These are phyloP conservation scores for Etheostoma perlongum DNA, from an alignment of 2,797 vertebrate genomes.

Conservation along the genomic window DNA sequence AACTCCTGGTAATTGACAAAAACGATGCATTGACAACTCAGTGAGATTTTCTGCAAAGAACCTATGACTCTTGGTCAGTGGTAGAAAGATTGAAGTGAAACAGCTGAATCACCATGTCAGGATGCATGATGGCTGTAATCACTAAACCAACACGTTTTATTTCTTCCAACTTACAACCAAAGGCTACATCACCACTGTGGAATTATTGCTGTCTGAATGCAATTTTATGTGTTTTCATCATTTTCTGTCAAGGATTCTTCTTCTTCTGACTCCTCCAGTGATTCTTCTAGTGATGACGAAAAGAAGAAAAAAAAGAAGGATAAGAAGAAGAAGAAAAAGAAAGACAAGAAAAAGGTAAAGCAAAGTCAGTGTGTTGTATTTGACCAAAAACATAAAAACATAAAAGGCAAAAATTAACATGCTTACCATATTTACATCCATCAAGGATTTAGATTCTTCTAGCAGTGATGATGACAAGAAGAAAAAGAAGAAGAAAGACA, in stretches of 20 bases:
- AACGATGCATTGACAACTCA: neutral
- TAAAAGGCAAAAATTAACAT: neutral
- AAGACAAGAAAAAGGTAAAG: conserved; percentile 63
- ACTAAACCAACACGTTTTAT: neutral
- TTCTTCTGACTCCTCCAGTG: conserved; percentile 40
- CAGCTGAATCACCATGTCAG: neutral
- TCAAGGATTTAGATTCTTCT: conserved; percentile 60
- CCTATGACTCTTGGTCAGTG: neutral
- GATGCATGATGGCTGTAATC: neutral
- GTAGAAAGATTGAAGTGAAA: neutral
- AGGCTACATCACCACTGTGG: neutral
- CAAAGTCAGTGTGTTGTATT: neutral
- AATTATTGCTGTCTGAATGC: neutral
- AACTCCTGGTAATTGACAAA: no score
- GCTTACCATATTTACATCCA: conserved; percentile 12
- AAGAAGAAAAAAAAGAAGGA: conserved; percentile 66
- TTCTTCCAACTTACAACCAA: neutral
- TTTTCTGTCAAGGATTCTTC: conserved; percentile 59
- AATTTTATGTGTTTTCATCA: neutral
- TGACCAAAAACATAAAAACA: neutral
- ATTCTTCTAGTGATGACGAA: conserved; percentile 49
- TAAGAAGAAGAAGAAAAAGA: conserved; percentile 65
- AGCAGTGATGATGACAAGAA: conserved; percentile 61
- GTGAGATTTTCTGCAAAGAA: neutral
- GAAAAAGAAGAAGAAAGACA: conserved; percentile 55